Conservation (phyloP, 2,888 invertebrate genomes). For the Lymantria monacha region DNA sequence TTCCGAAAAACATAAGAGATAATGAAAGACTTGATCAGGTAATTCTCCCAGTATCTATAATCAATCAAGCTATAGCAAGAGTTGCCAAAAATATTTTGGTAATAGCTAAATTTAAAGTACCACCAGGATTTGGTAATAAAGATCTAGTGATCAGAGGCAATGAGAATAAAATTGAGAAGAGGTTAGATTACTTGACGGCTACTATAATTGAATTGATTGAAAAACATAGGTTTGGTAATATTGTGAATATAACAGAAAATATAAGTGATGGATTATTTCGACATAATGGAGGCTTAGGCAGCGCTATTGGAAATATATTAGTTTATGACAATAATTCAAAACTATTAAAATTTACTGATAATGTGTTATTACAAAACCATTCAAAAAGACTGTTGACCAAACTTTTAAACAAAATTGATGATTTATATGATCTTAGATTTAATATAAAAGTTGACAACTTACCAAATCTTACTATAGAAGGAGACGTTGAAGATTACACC, state of each 20-base stretch:
- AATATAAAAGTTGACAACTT: slow-evolving; percentile 10
- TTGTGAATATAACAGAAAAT: slow-evolving; percentile 9
- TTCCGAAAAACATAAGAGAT: neutral
- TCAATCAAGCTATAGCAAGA: neutral
- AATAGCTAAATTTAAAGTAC: slow-evolving; percentile 10
- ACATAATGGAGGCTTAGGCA: slow-evolving; percentile 8
- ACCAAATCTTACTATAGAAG: slow-evolving; percentile 11
- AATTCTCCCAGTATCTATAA: neutral
- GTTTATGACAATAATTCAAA: slow-evolving; percentile 1
- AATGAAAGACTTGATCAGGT: neutral
- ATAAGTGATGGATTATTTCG: slow-evolving; percentile 5
- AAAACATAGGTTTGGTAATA: neutral
- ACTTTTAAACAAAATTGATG: neutral
- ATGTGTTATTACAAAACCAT: slow-evolving; percentile 2
- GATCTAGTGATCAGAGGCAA: slow-evolving; percentile 10
- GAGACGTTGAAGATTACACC: neutral
- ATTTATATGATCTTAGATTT: slow-evolving; percentile 10
- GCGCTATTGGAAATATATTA: slow-evolving; percentile 17
- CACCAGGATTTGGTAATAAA: slow-evolving; percentile 19
- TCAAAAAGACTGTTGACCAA: slow-evolving; percentile 1
- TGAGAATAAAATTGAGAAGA: neutral
- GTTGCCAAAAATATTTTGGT: neutral
- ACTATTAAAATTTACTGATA: slow-evolving; percentile 10
- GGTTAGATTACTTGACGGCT: neutral
- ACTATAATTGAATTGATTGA: neutral